Evolutionary conservation across 1,140 invertebrate species (phyloP), one percentile per base, ranked within the genome.

Genomic region (Achroia grisella): DNA sequence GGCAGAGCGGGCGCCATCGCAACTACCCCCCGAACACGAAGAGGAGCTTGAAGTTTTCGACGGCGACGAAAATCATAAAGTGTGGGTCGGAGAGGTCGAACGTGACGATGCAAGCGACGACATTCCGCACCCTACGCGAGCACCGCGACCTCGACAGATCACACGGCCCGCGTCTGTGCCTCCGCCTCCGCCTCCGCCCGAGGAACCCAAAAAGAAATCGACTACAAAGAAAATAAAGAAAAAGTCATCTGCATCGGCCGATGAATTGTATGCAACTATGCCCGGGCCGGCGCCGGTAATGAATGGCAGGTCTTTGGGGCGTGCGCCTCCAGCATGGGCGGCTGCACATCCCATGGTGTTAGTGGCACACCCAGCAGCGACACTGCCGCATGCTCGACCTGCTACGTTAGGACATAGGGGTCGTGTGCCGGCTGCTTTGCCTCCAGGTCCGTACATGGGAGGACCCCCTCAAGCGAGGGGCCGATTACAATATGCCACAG

Each of bases 21-120:
- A 64, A 55, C 56, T 91, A 13, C 89, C 91, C 10, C 85, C 88
- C 1, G 88, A 89, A 9, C 89, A 89, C 12, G 88, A 89, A n/a
- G 93, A 93, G 52, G 92, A 94, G 33, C 83, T 91, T 0, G 93
- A 93, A 41, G 88, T 95, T 13, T 95, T 94, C 69, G 96, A 96
- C 66, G 94, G 93, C 0, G 94, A 97, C 66, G 95, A 97, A 71
- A 97, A 97, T 66, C 95, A 97, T 71, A 97, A 98, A 80, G 93
- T 97, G 1, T 97, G 95, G 95, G 93, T 92, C 0, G 92, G 92
- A 6, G 92, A 92, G 31, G 88, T 92, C 43, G 93, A 95, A 51
- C 90, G 93, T 5, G 91, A 92, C 46, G 90, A 91, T 58, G 88
- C 87, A 33, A 86, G 89, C 36, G 94, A 95, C 61, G 92, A 94